Evolutionary conservation across 2,797 vertebrate species (phyloP), one percentile per base, ranked within the genome.

Genomic region (Acridotheres tristis): DNA sequence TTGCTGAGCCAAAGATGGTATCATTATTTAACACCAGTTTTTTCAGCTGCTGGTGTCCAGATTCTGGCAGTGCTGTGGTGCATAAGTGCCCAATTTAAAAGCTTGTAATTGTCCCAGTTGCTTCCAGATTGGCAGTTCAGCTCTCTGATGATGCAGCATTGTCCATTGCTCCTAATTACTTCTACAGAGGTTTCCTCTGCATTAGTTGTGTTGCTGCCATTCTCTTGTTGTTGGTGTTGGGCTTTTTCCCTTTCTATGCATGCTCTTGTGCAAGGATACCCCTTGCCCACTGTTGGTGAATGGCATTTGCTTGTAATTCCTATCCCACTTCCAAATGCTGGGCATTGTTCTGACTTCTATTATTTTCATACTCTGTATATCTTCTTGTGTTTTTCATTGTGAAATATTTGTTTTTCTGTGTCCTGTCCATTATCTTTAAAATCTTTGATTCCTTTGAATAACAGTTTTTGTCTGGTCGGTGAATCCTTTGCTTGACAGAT

Each of bases 101-200:
- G 66, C 54, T 38, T 75, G 36, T 29, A 48, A 30, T 66, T 55
- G 66, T 83, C 66, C 62, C 27, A 68, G 43, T 45, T 88, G 16
- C 62, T 90, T 94, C 71, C 80, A 58, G 66, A 72, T n/a, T 81
- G 85, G 58, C 68, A 83, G 40, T 48, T 75, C 77, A 30, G n/a
- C 59, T 87, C 9, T 77, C 88, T 84, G 82, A 62, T 90, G 89
- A 94, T 68, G 51, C 83, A 94, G 76, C 88, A 59, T 38, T 90
- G 73, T 86, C 62, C 40, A 12, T 72, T 78, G 40, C 29, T 90
- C 66, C 40, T 53, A 62, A 69, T 91, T n/a, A 34, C 15, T 85
- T 65, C 82, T 84, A 30, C 53, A 61, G 85, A 78, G 13, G 27
- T 74, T 81, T 84, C 29, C 19, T 75, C 59, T 78, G 48, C 61